These are phyloP conservation scores for Trachymyrmex septentrionalis DNA, from an alignment of 1,140 invertebrate genomes.

Conservation along the genomic window DNA sequence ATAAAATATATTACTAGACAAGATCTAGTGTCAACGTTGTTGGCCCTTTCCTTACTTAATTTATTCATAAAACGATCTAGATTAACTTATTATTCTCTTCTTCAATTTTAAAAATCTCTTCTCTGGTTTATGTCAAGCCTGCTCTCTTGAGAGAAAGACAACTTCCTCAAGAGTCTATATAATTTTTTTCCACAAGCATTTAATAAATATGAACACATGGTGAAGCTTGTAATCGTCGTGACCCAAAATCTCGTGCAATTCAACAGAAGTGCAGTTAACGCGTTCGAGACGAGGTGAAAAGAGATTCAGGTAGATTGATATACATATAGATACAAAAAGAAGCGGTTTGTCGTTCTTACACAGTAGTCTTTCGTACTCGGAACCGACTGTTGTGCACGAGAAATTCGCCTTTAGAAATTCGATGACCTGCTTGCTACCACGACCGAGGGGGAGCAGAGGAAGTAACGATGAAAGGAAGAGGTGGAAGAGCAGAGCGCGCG, in stretches of 20 bases:
- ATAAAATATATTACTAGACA: no score
- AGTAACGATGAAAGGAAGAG: conserved; percentile 53
- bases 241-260: background rate
- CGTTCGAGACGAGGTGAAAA: conserved; percentile 4
- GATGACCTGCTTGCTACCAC: conserved; percentile 44
- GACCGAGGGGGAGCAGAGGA: background rate
- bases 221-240: background rate
- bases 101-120: background rate
- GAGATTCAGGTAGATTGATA: conserved; percentile 13
- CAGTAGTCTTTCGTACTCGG: conserved; percentile 16
- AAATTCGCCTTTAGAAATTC: conserved; percentile 51
- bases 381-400: background rate
- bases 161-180: background rate
- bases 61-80: no score
- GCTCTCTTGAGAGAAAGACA: background rate
- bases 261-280: conserved; percentile 31
- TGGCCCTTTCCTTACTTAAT: no score
- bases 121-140: background rate
- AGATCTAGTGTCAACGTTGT: no score
- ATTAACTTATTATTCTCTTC: no score
- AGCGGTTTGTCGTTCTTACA: conserved; percentile 15
- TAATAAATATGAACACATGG: background rate
- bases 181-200: background rate
- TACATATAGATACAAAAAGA: background rate
- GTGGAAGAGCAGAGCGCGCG: conserved; percentile 55